A percentile compares a stretch with the other conserved stretches of the same genome.
phyloP scores from a whole-genome alignment of 2,797 vertebrate species.

The Chaetophractus vellerosus region DNA sequence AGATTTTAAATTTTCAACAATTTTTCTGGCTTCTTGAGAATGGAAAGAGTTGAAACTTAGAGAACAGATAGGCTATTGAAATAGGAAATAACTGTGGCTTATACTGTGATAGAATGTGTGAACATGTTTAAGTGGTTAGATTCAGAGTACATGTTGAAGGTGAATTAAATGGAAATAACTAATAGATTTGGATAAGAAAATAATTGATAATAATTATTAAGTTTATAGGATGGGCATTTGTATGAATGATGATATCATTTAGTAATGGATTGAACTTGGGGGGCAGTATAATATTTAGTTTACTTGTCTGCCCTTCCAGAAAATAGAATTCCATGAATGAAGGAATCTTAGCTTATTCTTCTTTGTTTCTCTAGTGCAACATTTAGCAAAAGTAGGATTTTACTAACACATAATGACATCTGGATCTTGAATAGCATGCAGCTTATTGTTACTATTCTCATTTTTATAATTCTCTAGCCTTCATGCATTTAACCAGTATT shows the following conservation, averaged over 20 bases:
- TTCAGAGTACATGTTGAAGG: not conserved
- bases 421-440: not conserved
- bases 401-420: not conserved
- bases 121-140: not conserved
- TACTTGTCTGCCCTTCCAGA: not conserved
- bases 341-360: not conserved
- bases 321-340: not conserved
- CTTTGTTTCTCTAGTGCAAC: not conserved
- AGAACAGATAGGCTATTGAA: not conserved
- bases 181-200: not conserved
- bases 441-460: not conserved
- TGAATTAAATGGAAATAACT: not conserved
- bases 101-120: not conserved
- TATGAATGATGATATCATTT: not conserved
- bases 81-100: not conserved
- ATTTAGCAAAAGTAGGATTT: conserved; percentile 16
- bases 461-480: not conserved
- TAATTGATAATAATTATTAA: not conserved
- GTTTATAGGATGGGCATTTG: not conserved
- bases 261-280: not conserved
- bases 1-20: not conserved
- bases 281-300: not conserved
- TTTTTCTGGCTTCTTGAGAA: not conserved
- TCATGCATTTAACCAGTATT: not conserved
- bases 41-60: not conserved